These are phyloP conservation scores for Ranitomeya imitator DNA, from an alignment of 2,113 vertebrate genomes.

Conservation along the genomic window DNA sequence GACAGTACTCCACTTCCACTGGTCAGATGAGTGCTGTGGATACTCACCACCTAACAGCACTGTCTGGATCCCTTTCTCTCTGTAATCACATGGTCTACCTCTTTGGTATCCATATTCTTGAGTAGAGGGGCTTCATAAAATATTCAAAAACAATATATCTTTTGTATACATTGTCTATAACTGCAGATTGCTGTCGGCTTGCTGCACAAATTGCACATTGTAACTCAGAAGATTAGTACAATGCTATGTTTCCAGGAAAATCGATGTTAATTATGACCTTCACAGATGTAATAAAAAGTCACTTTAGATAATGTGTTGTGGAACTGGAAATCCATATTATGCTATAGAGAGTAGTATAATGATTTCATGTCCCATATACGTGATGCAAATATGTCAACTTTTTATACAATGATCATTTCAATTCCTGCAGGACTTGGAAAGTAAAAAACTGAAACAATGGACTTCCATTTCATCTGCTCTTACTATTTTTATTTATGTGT, in stretches of 20 bases:
- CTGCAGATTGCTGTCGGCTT: slow-evolving; percentile 19
- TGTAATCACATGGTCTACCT: background rate
- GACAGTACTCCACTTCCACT: background rate
- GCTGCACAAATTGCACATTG: slow-evolving; percentile 44
- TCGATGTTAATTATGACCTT: slow-evolving; percentile 58
- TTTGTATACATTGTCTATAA: slow-evolving; percentile 2
- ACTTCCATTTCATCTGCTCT: background rate
- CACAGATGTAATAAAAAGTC: slow-evolving; percentile 58
- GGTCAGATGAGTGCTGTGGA: no score
- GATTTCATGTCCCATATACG: slow-evolving; percentile 52
- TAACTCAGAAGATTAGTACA: slow-evolving; percentile 47
- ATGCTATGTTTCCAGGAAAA: slow-evolving; percentile 50
- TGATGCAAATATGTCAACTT: slow-evolving; percentile 52
- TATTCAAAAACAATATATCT: slow-evolving; percentile 26
- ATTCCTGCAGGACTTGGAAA: slow-evolving; percentile 7
- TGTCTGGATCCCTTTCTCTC: background rate
- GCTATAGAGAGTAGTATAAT: slow-evolving; percentile 52
- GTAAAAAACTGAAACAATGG: background rate
- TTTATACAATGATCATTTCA: slow-evolving; percentile 26
- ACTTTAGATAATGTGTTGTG: slow-evolving; percentile 56
- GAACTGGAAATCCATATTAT: slow-evolving; percentile 57
- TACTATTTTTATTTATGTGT: background rate
- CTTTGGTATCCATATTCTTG: background rate
- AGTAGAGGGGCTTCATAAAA: slow-evolving; percentile 12
- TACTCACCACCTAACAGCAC: no score